phyloP scores from a whole-genome alignment of 1,140 invertebrate species.

The Penaeus chinensis region DNA sequence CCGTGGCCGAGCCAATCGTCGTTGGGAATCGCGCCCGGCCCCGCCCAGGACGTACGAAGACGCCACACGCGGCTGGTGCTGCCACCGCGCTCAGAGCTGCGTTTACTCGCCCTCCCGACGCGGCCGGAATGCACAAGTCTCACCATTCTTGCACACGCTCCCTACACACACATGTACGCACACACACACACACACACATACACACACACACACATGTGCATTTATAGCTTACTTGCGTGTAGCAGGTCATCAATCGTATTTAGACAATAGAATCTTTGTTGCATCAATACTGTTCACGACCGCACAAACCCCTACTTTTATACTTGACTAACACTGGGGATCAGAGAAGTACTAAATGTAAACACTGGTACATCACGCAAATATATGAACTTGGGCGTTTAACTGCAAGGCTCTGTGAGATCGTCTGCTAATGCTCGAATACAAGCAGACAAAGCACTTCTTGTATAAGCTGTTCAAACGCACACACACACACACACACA shows the following conservation, averaged over 20 bases:
- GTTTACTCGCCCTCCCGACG: not conserved
- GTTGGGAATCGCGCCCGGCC: constrained; percentile 23
- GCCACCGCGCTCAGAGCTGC: constrained; percentile 45
- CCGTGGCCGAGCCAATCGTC: constrained; percentile 41
- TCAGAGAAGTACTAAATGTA: not conserved
- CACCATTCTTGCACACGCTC: constrained; percentile 29
- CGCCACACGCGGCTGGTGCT: constrained; percentile 57
- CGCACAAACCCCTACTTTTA: not conserved
- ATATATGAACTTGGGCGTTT: too few species aligned
- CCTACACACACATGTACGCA: not conserved
- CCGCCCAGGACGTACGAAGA: constrained; percentile 47
- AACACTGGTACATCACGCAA: too few species aligned
- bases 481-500: not conserved
- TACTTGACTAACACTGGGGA: not conserved
- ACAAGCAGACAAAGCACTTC: too few species aligned
- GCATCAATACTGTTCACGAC: not conserved
- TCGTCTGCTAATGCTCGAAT: too few species aligned
- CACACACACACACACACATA: constrained; percentile 25
- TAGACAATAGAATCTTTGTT: constrained; percentile 48
- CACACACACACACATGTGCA: constrained; percentile 43
- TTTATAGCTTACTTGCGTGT: constrained; percentile 43
- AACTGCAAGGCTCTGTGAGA: too few species aligned
- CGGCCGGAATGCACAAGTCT: constrained; percentile 33
- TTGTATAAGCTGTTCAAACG: not conserved
- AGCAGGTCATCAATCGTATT: constrained; percentile 40